Evolutionary conservation across 2,888 invertebrate genomes (phyloP).

Genomic region (Lycocerus yunnanus): DNA sequence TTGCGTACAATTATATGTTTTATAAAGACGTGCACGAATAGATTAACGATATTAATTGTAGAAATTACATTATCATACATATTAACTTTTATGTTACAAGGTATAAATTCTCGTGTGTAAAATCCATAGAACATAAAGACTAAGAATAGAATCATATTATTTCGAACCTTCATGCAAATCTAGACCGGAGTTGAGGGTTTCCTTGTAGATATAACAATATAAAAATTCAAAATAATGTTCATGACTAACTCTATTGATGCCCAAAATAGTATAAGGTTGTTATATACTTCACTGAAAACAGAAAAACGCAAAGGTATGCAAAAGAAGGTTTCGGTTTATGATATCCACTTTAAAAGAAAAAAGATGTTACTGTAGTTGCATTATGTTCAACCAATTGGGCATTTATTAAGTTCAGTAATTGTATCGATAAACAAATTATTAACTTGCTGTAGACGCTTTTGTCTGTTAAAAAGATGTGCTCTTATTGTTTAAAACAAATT

Average conservation of each 20-base stretch:
- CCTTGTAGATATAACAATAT: not conserved
- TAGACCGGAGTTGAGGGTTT: not conserved
- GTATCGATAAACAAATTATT: not conserved
- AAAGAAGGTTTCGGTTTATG: not conserved
- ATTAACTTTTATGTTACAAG: too few relatives aligned
- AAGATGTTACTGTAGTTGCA: not conserved
- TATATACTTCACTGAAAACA: not conserved
- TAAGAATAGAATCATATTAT: not conserved
- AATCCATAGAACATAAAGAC: not conserved
- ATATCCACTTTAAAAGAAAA: not conserved
- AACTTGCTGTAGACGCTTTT: not conserved
- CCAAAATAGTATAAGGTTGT: not conserved
- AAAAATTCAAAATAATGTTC: not conserved
- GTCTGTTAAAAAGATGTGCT: too few relatives aligned
- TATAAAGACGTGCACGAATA: not conserved
- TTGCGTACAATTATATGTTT: too few relatives aligned
- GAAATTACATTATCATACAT: not conserved
- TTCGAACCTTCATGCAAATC: not conserved
- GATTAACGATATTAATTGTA: not conserved
- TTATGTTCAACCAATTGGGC: not conserved
- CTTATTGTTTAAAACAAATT: not conserved
- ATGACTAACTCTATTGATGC: not conserved
- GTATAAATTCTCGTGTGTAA: not conserved
- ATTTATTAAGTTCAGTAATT: not conserved
- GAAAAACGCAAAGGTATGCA: not conserved